Base-by-base conservation (phyloP, 2,888 invertebrate genomes). In the Euplexia lucipara region DNA sequence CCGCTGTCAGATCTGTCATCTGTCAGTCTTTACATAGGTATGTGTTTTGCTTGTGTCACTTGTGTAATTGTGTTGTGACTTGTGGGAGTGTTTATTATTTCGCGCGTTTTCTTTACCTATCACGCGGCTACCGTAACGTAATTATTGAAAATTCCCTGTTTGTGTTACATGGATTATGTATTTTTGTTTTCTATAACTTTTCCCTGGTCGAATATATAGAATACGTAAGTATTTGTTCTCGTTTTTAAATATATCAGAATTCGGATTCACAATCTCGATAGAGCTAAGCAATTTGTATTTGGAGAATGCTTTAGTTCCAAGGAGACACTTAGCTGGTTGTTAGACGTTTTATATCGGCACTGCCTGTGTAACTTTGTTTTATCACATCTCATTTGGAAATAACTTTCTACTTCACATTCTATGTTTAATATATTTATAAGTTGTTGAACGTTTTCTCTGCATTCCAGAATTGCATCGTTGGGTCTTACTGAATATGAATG, bases 401-500 rank as follows among this genome's bases (percentile, higher is more conserved):
- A 10, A 9, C 9, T 10, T 7, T 41, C 12, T 45, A 22, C 10
- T 18, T 4, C 22, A 14, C n/a, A 4, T 41, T n/a, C 8, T 22
- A n/a, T 26, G n/a, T 30, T 8, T 47, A 32, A 3, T 4, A 30
- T 10, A 12, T 26, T 30, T 12, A 18, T 14, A 4, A 10, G 12
- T 37, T 47, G 8, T n/a, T 26, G 20, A 35, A 39, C 20, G 8
- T 48, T 34, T 54, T 26, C 1, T 58, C 45, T 51, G 14, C 14
- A 18, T 73, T 70, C 6, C 65, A 71, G 73, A 51, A 30, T 34
- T 48, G 39, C 41, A 20, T 49, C 14, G 3, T 53, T 45, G 41
- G 5, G 39, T 22, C 49, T n/a, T 44, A 10, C n/a, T 71, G 39
- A 83, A 69, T 72, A 90, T 89, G 88, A 88, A 81, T 76, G 66